phyloP scores from a whole-genome alignment of 2,888 invertebrate genomes.

The Odontocerum albicorne region DNA sequence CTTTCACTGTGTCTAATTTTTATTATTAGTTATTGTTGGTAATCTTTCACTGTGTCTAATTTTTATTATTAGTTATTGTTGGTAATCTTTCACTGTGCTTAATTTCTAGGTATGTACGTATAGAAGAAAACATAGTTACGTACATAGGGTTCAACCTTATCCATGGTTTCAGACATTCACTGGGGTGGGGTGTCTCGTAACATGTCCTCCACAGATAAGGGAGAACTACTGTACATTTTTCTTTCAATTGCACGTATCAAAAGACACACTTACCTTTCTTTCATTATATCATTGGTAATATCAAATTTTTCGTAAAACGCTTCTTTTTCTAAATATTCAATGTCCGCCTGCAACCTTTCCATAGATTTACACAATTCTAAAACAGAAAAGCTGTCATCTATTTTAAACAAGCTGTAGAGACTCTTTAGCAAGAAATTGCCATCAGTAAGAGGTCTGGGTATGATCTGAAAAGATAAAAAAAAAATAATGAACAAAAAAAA shows the following conservation, averaged over 20 bases:
- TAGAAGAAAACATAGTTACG: background rate
- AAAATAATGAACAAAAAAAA: too few relatives aligned
- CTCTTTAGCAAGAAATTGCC: constrained; percentile 8
- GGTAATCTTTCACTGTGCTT: too few relatives aligned
- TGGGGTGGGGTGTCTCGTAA: background rate
- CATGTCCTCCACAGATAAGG: too few relatives aligned
- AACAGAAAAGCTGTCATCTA: background rate
- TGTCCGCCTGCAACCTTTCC: constrained; percentile 9
- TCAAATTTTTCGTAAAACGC: constrained; percentile 8
- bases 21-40: too few relatives aligned
- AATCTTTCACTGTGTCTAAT: too few relatives aligned
- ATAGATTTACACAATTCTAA: constrained; percentile 5
- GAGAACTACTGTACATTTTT: too few relatives aligned
- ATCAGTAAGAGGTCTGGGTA: background rate
- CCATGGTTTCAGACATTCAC: too few relatives aligned
- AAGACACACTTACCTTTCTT: constrained; percentile 1
- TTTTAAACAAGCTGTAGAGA: constrained; percentile 3
- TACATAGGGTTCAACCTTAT: background rate
- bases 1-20: too few relatives aligned
- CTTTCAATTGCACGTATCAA: background rate
- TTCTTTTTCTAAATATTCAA: constrained; percentile 6
- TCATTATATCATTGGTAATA: background rate
- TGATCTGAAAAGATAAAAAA: constrained; percentile 17
- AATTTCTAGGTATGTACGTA: background rate
- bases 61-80: too few relatives aligned